Conservation (phyloP, 2,797 vertebrate genomes). For the Perodicticus potto region DNA sequence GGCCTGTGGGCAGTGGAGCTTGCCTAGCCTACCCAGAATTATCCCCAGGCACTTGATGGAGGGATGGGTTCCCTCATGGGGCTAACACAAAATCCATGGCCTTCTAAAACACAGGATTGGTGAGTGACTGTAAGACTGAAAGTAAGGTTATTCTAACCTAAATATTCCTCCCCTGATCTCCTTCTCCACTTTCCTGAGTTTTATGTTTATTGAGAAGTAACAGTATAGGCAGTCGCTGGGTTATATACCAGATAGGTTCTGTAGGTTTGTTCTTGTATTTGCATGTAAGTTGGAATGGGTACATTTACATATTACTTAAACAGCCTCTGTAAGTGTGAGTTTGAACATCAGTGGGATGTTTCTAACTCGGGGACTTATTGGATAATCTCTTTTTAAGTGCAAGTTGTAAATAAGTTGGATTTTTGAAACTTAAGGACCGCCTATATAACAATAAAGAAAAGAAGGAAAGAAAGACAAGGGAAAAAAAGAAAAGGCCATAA, state of each 20-base stretch:
- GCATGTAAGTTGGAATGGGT: no score
- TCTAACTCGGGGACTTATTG: no score
- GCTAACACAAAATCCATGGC: neutral
- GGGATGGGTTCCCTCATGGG: neutral
- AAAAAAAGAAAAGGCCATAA: neutral
- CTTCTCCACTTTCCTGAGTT: neutral
- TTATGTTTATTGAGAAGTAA: conserved; percentile 41
- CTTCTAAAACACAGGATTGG: neutral
- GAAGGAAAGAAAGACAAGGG: neutral
- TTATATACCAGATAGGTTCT: no score
- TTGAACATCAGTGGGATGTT: no score
- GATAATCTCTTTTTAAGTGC: no score
- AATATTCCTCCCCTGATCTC: neutral
- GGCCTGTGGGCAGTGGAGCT: neutral
- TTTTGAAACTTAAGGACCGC: no score
- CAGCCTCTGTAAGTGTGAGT: no score
- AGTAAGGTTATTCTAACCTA: conserved; percentile 7
- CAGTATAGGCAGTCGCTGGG: no score
- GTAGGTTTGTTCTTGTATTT: no score
- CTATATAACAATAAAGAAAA: neutral
- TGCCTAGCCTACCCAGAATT: neutral
- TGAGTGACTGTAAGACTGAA: neutral
- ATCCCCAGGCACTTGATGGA: neutral
- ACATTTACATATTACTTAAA: no score
- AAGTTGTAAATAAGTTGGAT: no score